These are phyloP conservation scores for Acridotheres tristis DNA, from an alignment of 2,797 vertebrate species.

Conservation along the genomic window DNA sequence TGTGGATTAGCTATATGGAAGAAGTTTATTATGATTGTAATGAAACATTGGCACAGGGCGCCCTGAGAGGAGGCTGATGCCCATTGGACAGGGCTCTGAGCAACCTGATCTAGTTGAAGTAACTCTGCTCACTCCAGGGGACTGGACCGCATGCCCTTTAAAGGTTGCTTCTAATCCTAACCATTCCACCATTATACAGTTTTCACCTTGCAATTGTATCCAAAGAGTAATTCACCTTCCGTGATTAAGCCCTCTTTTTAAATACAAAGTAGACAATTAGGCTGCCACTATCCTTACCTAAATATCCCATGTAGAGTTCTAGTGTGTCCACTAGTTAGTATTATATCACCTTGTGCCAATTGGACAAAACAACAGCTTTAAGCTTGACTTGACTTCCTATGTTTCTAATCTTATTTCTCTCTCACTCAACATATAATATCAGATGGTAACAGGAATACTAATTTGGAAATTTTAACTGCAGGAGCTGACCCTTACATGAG, in stretches of 20 bases:
- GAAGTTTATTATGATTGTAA: neutral
- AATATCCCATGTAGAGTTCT: neutral
- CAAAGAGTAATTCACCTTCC: neutral
- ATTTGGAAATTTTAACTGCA: neutral
- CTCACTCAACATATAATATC: fast-evolving
- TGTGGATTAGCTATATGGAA: neutral
- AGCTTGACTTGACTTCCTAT: neutral
- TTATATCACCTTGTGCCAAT: fast-evolving
- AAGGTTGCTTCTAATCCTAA: neutral
- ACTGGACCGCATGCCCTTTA: neutral
- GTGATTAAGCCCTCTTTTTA: neutral
- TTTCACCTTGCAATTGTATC: neutral
- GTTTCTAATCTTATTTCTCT: neutral
- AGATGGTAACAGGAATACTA: neutral
- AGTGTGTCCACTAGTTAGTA: neutral
- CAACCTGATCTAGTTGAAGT: neutral
- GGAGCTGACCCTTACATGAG: neutral
- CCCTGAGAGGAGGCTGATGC: neutral
- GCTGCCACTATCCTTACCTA: neutral
- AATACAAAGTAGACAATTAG: neutral
- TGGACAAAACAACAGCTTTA: neutral
- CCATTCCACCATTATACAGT: neutral
- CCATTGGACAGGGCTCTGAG: neutral
- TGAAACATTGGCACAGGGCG: neutral
- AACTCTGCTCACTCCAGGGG: neutral